Evolutionary conservation across 2,888 invertebrate genomes (phyloP).

Genomic region (Trachelus tabidus): DNA sequence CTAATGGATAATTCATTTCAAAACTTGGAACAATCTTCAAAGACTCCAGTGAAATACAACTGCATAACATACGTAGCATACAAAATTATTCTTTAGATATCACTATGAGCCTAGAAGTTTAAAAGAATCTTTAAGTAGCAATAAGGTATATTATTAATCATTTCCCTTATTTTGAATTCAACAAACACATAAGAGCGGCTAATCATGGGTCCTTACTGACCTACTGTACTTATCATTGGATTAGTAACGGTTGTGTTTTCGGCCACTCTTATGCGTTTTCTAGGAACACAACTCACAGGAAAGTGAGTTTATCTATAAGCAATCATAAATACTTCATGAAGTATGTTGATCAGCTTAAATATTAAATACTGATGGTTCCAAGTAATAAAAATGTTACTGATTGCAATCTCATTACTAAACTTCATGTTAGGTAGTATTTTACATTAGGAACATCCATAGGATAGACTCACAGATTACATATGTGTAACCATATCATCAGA

Average conservation of each 20-base stretch:
- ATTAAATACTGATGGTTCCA: not conserved
- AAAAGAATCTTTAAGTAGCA: not conserved
- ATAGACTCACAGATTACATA: conserved; percentile 36
- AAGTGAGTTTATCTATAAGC: not conserved
- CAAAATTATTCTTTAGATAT: not conserved
- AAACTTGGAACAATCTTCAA: not conserved
- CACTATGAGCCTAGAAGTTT: not conserved
- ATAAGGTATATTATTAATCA: not conserved
- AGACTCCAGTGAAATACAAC: not conserved
- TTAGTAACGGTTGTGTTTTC: not conserved
- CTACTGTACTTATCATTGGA: not conserved
- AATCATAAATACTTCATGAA: not conserved
- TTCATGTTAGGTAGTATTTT: conserved; percentile 25
- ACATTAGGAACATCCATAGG: conserved; percentile 56
- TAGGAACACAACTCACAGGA: not conserved
- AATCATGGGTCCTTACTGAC: not conserved
- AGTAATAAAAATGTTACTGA: not conserved
- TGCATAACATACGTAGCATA: not conserved
- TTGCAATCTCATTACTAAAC: not conserved
- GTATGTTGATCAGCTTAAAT: not conserved
- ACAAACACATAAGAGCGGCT: not conserved
- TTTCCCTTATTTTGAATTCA: not conserved
- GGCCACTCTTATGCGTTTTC: not conserved
- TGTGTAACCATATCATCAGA: conserved; percentile 30
- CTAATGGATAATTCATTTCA: not conserved